Evolutionary conservation across 2,797 vertebrate species (phyloP).

Genomic region (Schizopygopsis malacanthus): DNA sequence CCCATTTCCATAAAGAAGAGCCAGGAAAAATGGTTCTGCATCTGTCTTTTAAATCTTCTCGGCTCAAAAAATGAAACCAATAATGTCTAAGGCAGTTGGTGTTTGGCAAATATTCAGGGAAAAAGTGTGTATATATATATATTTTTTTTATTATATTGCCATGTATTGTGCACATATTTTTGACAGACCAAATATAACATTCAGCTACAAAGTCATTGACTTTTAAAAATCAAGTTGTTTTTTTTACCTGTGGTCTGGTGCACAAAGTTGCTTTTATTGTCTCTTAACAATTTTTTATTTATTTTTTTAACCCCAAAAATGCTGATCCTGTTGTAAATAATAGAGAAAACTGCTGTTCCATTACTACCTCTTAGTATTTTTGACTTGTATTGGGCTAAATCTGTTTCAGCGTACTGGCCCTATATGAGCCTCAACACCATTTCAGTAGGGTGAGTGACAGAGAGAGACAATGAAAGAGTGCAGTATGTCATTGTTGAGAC

Average conservation of each 20-base stretch:
- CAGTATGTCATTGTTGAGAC: conserved; percentile 38
- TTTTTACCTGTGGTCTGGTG: not conserved
- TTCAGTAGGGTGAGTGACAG: conserved; percentile 8
- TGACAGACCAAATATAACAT: no score
- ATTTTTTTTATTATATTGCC: no score
- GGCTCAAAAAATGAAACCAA: no score
- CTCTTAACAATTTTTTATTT: not conserved
- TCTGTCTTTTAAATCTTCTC: not conserved
- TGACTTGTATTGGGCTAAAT: not conserved
- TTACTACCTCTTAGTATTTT: no score
- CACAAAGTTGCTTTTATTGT: not conserved
- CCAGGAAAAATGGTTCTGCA: not conserved
- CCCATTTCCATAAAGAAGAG: not conserved
- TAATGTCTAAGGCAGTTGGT: not conserved
- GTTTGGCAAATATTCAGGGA: not conserved
- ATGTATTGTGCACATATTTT: no score
- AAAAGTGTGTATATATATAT: no score
- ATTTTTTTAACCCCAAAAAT: not conserved
- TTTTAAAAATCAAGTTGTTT: no score
- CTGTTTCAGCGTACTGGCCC: not conserved
- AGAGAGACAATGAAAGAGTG: conserved; percentile 20
- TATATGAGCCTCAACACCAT: not conserved
- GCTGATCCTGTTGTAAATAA: not conserved
- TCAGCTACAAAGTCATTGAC: no score
- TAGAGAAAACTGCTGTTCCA: not conserved